Conservation (phyloP, 2,888 invertebrate genomes). For the Nasonovia ribisnigri region DNA sequence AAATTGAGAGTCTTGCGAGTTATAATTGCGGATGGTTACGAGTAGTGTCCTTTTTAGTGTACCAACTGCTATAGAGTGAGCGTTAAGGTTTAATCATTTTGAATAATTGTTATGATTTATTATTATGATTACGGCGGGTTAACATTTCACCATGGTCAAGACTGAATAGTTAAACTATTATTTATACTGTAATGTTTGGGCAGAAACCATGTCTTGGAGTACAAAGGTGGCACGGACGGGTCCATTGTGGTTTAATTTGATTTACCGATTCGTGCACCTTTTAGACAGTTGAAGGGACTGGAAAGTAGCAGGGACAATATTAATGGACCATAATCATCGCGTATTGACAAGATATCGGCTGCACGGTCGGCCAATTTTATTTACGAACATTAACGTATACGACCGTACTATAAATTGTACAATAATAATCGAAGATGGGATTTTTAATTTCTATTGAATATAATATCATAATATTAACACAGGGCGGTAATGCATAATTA, state of each 20-base stretch:
- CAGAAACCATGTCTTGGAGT: not conserved
- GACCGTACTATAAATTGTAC: not conserved
- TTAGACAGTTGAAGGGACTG: not conserved
- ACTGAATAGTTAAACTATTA: not conserved
- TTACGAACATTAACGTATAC: too few relatives aligned
- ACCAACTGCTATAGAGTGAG: too few relatives aligned
- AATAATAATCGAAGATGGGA: not conserved
- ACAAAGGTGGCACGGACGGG: not conserved
- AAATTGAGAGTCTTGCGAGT: not conserved
- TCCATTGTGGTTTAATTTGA: not conserved
- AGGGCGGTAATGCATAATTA: not conserved
- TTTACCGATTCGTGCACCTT: fast-evolving
- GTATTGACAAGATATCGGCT: not conserved
- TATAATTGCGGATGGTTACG: not conserved
- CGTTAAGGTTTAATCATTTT: not conserved
- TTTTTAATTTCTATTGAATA: not conserved
- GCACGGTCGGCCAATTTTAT: not conserved
- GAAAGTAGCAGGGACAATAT: not conserved
- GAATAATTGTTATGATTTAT: too few relatives aligned
- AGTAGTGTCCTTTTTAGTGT: too few relatives aligned
- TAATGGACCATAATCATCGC: not conserved
- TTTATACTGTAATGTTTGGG: not conserved
- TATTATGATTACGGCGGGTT: not conserved
- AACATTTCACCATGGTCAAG: not conserved
- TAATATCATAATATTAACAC: not conserved